Conservation (phyloP, 2,797 vertebrate species). For the Chaenodraco wilsoni region DNA sequence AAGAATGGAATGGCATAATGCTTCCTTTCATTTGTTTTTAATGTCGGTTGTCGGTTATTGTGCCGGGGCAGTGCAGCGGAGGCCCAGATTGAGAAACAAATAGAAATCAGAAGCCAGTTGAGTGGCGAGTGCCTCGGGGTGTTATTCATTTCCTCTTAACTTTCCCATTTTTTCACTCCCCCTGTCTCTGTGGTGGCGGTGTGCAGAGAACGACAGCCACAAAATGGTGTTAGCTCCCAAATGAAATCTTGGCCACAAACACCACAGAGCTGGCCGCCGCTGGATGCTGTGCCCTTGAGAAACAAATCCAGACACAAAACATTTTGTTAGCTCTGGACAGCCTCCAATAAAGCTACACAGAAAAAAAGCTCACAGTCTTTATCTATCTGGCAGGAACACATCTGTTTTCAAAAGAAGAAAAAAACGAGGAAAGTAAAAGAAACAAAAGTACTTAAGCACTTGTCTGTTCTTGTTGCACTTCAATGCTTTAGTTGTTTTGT, state of each 20-base stretch:
- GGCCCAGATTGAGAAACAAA: conserved; percentile 62
- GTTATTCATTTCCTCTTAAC: conserved; percentile 71
- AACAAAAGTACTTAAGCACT: neutral
- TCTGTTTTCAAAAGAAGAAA: conserved; percentile 20
- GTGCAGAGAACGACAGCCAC: conserved; percentile 46
- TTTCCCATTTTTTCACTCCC: conserved; percentile 37
- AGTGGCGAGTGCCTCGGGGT: conserved; percentile 60
- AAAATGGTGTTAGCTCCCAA: conserved; percentile 74
- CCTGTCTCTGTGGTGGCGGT: conserved; percentile 15
- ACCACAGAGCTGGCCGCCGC: conserved; percentile 45
- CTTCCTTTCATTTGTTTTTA: conserved; percentile 58
- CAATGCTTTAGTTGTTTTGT: conserved; percentile 3
- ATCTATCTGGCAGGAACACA: conserved; percentile 34
- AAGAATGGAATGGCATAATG: conserved; percentile 26
- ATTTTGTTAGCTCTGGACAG: conserved; percentile 62
- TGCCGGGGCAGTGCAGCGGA: conserved; percentile 15
- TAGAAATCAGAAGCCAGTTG: conserved; percentile 67
- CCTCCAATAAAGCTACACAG: conserved; percentile 51
- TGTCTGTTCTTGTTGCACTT: conserved; percentile 11
- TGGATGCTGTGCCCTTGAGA: conserved; percentile 72
- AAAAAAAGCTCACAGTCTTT: conserved; percentile 15
- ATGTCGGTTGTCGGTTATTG: conserved; percentile 50
- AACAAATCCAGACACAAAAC: conserved; percentile 63
- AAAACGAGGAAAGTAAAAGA: neutral
- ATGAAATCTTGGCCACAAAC: conserved; percentile 69